A percentile compares a stretch with the other conserved stretches of the same genome.
phyloP scores from a whole-genome alignment of 2,797 vertebrate genomes.

The Propithecus deckenii region DNA sequence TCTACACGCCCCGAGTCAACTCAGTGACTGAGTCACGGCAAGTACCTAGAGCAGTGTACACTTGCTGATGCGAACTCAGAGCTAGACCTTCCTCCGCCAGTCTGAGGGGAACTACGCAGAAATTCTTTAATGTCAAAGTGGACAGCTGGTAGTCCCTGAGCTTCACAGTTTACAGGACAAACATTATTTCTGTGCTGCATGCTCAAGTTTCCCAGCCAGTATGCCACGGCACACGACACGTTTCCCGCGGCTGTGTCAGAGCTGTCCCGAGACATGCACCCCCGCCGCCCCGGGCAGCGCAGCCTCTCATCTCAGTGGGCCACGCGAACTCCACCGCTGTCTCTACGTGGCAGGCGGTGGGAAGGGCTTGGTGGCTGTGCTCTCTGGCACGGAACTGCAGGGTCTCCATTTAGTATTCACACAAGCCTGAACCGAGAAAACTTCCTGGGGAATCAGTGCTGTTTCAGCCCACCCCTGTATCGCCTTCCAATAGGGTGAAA shows the following conservation, averaged over 20 bases:
- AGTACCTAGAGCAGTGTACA: background rate
- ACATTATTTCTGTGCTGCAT: background rate
- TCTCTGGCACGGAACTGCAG: background rate
- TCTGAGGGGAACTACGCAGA: background rate
- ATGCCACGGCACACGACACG: background rate
- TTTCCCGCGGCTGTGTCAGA: too few relatives aligned
- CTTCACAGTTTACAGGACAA: background rate
- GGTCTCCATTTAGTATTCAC: background rate
- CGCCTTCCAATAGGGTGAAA: background rate
- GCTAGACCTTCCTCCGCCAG: background rate
- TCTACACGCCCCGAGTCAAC: background rate
- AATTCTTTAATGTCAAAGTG: background rate
- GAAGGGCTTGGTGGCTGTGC: background rate
- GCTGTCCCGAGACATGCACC: background rate
- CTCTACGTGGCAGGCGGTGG: rapidly evolving
- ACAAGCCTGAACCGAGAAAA: background rate
- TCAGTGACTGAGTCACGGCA: background rate
- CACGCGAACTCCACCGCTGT: too few relatives aligned
- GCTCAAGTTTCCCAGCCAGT: background rate
- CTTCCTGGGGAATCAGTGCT: background rate
- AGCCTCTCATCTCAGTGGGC: too few relatives aligned
- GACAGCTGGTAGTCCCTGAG: background rate
- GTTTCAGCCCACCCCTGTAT: background rate
- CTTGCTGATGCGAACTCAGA: background rate
- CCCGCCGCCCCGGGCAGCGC: background rate